Base-by-base conservation (phyloP, 2,113 vertebrate genomes). In the Leptosomus discolor region DNA sequence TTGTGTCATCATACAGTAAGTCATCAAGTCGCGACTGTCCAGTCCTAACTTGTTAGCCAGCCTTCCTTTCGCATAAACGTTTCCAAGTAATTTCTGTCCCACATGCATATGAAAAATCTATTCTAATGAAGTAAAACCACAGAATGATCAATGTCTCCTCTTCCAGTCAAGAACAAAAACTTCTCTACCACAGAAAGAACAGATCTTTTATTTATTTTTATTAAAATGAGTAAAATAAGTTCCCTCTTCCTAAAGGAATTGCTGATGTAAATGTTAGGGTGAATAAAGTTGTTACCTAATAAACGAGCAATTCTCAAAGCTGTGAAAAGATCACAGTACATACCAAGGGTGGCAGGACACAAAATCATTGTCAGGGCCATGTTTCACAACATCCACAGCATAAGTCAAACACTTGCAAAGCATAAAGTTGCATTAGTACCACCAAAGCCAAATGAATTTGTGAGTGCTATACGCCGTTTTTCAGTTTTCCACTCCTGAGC, bases 361-460 rank as follows among this genome's bases (percentile, higher is more conserved):
- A 60, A 92, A 82, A 65, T 27, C 32, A 58, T 9, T 1, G 3
- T 8, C 50, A 53, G 7, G 17, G 48, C 19, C 54, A 20, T 37
- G 82, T 71, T 79, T 37, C 65, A 56, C 24, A 60, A 68, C 8
- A 90, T 1, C 12, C 54, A 64, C 46, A 76, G 53, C 7, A 0
- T 3, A 85, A 46, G 14, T 92, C 96, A 99, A 60, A 99, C 57
- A 92, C 97, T 98, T 92, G 97, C 97, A 75, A 99, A 98, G 98
- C 99, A 99, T 88, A 99, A 97, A 2, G 99, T 98, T 36, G 99
- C 99, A 51, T 99, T 99, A 22, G 99, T 99, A 36, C 99, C 99
- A 1, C 99, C 99, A 81, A 99, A 99, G 43, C 99, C 99, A 94
- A 99, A 99, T 1, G 99, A 99, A 97, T 99, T 99, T 26, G 98